Base-by-base conservation (phyloP, 2,797 vertebrate genomes). In the Phrynocephalus vlangalii region DNA sequence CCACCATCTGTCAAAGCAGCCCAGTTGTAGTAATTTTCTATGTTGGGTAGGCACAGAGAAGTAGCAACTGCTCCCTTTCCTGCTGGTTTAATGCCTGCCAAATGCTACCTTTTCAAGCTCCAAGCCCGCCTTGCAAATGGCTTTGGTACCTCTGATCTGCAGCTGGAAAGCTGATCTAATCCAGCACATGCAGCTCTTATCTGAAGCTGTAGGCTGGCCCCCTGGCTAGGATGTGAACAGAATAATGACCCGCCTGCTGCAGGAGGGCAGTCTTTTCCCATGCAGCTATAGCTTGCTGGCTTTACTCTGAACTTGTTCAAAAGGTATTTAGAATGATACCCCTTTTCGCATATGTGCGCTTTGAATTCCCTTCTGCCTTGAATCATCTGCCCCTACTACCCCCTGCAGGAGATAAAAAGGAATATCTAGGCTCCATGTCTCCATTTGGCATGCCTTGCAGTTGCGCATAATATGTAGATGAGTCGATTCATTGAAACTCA, bases 91-190 rank as follows among this genome's bases (percentile, higher is more conserved):
- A 52, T 79, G 66, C n/a, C 44, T 85, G 84, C 63, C 75, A 85
- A 85, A 56, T 56, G 44, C n/a, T 16, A 33, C 44, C 30, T 33
- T n/a, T 70, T 52, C 79, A 70, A 79, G 44, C 44, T 52, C 48
- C 84, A 26, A 24, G 24, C 44, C 44, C 78, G 18, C 76, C 7
- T 70, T 52, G n/a, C 24, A 11, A 52, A 70, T 20, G 26, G 26
- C 72, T 85, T 60, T 33, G 24, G n/a, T 30, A 28, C 63, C 24
- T 52, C 66, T 56, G 63, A 70, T 70, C 66, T 70, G 63, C 28
- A 70, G 44, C 84, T 78, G 26, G 75, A 85, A 44, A 79, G 84
- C 84, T 30, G 76, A 85, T 85, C 63, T 66, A 78, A 85, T 70
- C 75, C 84, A 79, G 10, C 22, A 52, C 63, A 79, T 52, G 76